Evolutionary conservation across 2,888 invertebrate genomes (phyloP).

Genomic region (Cheilosia scutellata): DNA sequence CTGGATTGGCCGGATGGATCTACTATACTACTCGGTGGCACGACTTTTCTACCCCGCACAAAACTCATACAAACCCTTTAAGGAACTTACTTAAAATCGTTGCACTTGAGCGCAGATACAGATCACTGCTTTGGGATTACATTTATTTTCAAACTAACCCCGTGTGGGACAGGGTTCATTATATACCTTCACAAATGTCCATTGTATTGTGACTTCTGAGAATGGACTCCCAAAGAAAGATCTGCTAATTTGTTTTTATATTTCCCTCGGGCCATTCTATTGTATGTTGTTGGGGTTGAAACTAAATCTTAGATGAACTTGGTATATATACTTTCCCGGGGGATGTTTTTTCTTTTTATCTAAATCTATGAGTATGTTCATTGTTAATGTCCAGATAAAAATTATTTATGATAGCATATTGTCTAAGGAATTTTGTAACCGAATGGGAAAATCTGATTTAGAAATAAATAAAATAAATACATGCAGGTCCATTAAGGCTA

Average conservation of each 20-base stretch:
- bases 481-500: too few species aligned
- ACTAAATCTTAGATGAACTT: constrained; percentile 11
- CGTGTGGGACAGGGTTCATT: background rate
- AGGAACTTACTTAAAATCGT: background rate
- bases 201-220: constrained; percentile 6
- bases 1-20: too few species aligned
- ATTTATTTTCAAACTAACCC: background rate
- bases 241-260: constrained; percentile 48
- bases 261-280: constrained; percentile 33
- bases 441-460: too few species aligned
- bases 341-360: too few species aligned
- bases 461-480: too few species aligned
- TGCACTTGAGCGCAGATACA: constrained; percentile 8
- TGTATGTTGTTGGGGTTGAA: constrained; percentile 37
- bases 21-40: too few species aligned
- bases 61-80: background rate
- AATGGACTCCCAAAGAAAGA: constrained; percentile 8
- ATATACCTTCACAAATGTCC: background rate
- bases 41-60: background rate
- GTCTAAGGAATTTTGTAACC: too few species aligned
- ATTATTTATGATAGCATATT: too few species aligned
- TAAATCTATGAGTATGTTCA: too few species aligned
- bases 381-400: too few species aligned
- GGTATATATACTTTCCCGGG: too few species aligned
- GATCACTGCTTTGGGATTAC: constrained; percentile 33